Evolutionary conservation across 2,888 invertebrate genomes (phyloP).

Genomic region (Sinhomidia bicolor): DNA sequence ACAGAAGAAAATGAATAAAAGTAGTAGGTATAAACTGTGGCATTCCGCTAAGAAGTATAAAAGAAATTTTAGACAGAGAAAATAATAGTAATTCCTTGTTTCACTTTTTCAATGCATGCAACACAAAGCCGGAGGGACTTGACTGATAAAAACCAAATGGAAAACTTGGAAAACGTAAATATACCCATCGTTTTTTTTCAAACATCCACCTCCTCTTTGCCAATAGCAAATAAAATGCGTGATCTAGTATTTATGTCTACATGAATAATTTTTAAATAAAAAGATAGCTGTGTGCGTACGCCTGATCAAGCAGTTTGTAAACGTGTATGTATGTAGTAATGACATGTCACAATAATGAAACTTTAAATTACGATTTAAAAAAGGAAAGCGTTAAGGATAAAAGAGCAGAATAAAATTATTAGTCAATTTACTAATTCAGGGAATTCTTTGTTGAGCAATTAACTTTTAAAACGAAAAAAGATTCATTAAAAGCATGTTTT

Average conservation of each 20-base stretch:
- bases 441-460: too few species aligned
- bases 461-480: too few species aligned
- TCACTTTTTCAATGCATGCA: constrained; percentile 44
- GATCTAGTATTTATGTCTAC: constrained; percentile 8
- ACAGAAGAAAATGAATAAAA: constrained; percentile 11
- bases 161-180: constrained; percentile 4
- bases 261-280: constrained; percentile 2
- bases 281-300: not conserved
- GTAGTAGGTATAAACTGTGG: constrained; percentile 32
- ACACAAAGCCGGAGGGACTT: constrained; percentile 55
- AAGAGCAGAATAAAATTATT: too few species aligned
- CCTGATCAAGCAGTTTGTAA: not conserved
- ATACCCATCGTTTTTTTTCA: not conserved
- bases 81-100: constrained; percentile 40
- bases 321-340: too few species aligned
- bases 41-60: constrained; percentile 53
- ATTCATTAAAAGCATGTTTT: not conserved
- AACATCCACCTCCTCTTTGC: not conserved
- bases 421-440: too few species aligned
- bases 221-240: constrained; percentile 37
- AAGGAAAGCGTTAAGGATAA: too few species aligned
- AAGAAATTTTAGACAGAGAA: too few species aligned
- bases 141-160: constrained; percentile 45
- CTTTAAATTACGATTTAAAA: too few species aligned
- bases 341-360: too few species aligned